Evolutionary conservation across 2,888 invertebrate genomes (phyloP), one percentile per base, ranked within the genome.

Genomic region (Seira sanloemensis): DNA sequence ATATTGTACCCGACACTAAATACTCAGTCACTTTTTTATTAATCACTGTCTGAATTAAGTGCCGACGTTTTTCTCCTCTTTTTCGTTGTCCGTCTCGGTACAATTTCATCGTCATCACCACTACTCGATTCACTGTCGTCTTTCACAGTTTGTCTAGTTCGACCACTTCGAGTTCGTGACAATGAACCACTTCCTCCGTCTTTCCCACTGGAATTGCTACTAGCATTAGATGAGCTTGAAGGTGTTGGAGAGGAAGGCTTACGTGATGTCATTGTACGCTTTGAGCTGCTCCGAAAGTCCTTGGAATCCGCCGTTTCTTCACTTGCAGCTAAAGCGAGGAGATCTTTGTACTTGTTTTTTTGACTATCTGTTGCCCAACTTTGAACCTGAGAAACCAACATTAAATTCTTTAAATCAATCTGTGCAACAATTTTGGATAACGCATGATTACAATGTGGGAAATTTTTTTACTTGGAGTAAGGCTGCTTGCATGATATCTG

Each of bases 11-110:
- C 12, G n/a, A 12, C 2, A 50, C 50, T 50, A 50, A 50, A 2
- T 50, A 50, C 50, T 50, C 50, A 50, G 50, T 50, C 50, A 50
- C 50, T 50, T 50, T 37, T 66, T 46, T 46, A 71, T 96, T 95
- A 97, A 94, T 97, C 97, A 92, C 97, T 97, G 92, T 97, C 97
- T 88, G 96, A 97, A 91, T 96, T 94, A 82, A 96, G 95, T 77
- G 91, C 91, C 89, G 91, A 92, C 72, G 92, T 91, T 93, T 96
- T 96, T 95, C 97, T 97, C 92, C 97, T 94, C 91, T 97, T 96
- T 92, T 97, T 97, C 86, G 96, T 95, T 92, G 96, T 96, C 92
- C 96, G 96, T 92, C 84, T 75, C 26, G 97, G 97, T 24, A 96
- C 95, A 91, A 97, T 95, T 92, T 97, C 97, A 92, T 97, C 97